Conservation (phyloP, 2,113 vertebrate species). For the Cepphus grylle region DNA sequence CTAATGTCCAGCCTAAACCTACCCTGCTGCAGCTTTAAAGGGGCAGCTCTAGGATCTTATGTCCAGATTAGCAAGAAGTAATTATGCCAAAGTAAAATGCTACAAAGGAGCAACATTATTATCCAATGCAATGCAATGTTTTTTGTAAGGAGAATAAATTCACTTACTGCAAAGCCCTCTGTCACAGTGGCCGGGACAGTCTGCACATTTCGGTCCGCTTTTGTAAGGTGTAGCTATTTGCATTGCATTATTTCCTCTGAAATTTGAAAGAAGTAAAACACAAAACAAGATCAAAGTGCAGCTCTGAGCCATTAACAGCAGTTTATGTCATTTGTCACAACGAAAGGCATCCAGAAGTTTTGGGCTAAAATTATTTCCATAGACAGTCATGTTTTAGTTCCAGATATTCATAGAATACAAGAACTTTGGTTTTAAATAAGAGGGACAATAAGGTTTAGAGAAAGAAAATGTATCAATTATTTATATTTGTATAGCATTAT, state of each 20-base stretch:
- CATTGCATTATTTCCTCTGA: slow-evolving; percentile 61
- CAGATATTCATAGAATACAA: not conserved
- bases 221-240: slow-evolving; percentile 47
- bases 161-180: slow-evolving; percentile 75
- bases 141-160: not conserved
- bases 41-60: not conserved
- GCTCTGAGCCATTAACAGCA: not conserved
- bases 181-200: slow-evolving; percentile 66
- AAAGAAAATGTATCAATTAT: not conserved
- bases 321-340: not conserved
- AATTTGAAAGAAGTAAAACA: not conserved
- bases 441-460: not conserved
- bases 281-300: not conserved
- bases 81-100: not conserved
- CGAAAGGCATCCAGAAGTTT: not conserved
- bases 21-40: not conserved
- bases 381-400: not conserved
- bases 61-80: not conserved
- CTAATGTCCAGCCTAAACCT: too few species aligned
- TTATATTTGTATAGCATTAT: not conserved
- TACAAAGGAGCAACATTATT: not conserved
- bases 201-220: slow-evolving; percentile 33
- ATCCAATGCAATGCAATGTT: not conserved
- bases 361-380: not conserved
- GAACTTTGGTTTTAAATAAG: not conserved